Base-by-base conservation (phyloP, 1,140 invertebrate genomes). In the Diorhabda elongata region DNA sequence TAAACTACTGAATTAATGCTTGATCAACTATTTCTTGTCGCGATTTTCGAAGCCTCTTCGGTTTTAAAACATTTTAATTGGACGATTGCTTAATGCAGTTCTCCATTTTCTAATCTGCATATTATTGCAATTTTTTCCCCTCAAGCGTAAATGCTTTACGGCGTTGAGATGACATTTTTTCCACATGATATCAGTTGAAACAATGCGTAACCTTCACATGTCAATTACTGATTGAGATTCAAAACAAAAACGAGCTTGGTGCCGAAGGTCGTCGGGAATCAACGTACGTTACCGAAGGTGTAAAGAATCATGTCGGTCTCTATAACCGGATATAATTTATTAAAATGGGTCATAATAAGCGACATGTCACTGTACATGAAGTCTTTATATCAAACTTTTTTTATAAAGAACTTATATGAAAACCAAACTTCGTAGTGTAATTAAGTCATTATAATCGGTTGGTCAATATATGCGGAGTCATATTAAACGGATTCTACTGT, bases 51-150 rank as follows among this genome's bases (percentile, higher is more conserved):
- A 71, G 72, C 71, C 71, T 71, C 71, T 76, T 78, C 57, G 66
- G 72, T 76, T 75, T 76, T 66, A 74, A 74, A 77, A 77, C 73
- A 72, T 77, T 77, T 70, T 66, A 69, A 72, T 77, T 73, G 66
- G 73, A 74, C 41, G 67, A 71, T 70, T 70, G 57, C 70, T 75
- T 74, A 68, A 68, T 73, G n/a, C 52, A 61, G 61, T 71, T 66
- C 66, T 69, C 69, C 72, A 76, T 75, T 72, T 75, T 26, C 26
- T 26, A 26, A 26, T 26, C 26, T 26, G 26, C 26, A 26, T 26
- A 26, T 26, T 26, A 26, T 74, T 73, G 67, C 66, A 67, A 64
- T 52, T 76, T 76, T 76, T 76, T 77, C 59, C 75, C 67, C 45
- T 76, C 71, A 77, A 76, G 72, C 5, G 73, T 74, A 74, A 76